These are phyloP conservation scores for Myathropa florea DNA, from an alignment of 2,888 invertebrate species.

Conservation along the genomic window DNA sequence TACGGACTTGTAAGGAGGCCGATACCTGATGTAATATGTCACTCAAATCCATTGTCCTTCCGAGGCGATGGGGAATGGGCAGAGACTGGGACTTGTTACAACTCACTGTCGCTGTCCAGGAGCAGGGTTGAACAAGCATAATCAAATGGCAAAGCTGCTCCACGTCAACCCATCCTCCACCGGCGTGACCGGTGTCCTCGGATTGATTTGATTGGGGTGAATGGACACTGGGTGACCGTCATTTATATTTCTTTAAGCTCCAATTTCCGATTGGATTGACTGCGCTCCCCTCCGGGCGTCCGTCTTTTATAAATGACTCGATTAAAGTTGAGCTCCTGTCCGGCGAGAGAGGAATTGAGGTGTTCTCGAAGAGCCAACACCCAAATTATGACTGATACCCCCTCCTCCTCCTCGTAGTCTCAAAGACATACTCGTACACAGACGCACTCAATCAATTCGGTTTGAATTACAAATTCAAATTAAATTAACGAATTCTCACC, in stretches of 20 bases:
- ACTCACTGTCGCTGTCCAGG: slow-evolving; percentile 43
- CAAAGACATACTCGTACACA: not conserved
- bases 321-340: not conserved
- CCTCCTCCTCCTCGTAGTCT: not conserved
- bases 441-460: slow-evolving; percentile 52
- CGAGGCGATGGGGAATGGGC: not conserved
- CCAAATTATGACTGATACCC: slow-evolving; percentile 3
- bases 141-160: slow-evolving; percentile 36
- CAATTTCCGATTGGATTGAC: slow-evolving; percentile 42
- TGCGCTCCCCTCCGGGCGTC: not conserved
- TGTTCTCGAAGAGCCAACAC: not conserved
- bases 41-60: slow-evolving; percentile 63
- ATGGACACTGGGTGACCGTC: slow-evolving; percentile 63
- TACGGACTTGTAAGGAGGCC: slow-evolving; percentile 57
- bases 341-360: slow-evolving; percentile 6
- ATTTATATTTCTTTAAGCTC: slow-evolving; percentile 56
- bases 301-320: not conserved
- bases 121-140: slow-evolving; percentile 62
- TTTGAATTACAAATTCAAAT: slow-evolving; percentile 60
- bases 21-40: slow-evolving; percentile 67
- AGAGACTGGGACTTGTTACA: slow-evolving; percentile 12
- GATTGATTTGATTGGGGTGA: slow-evolving; percentile 69
- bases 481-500: slow-evolving; percentile 49
- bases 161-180: not conserved
- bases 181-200: not conserved